A percentile compares a stretch with the other conserved stretches of the same genome.
Evolutionary conservation across 2,888 invertebrate species (phyloP).

Genomic region (Stenotaenia linearis): DNA sequence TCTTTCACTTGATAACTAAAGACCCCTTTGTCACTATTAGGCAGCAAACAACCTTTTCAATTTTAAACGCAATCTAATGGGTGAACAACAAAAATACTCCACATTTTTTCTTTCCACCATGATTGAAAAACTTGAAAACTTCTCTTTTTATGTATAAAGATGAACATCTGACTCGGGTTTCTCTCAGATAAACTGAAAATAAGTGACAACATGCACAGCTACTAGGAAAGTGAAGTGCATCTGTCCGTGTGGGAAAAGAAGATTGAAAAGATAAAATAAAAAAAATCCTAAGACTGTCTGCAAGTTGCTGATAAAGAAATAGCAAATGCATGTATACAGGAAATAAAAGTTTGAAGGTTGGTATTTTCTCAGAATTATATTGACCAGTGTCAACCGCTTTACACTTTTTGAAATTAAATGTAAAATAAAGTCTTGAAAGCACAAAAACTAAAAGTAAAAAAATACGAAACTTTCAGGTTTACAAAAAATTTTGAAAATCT

Average conservation of each 20-base stretch:
- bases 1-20: conserved; percentile 4
- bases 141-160: background rate
- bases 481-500: too few species aligned
- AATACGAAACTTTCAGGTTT: background rate
- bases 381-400: background rate
- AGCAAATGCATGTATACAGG: background rate
- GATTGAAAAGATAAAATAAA: conserved; percentile 14
- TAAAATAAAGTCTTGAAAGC: background rate
- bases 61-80: background rate
- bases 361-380: background rate
- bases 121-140: background rate
- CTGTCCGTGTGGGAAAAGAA: conserved; percentile 17
- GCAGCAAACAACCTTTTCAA: background rate
- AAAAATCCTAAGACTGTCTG: background rate
- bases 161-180: background rate
- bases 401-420: background rate
- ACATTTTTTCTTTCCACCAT: background rate
- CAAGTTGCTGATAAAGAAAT: conserved; percentile 17
- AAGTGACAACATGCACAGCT: conserved; percentile 7
- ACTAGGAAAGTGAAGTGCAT: conserved; percentile 12
- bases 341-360: background rate
- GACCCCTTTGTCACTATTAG: background rate
- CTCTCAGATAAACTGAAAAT: background rate
- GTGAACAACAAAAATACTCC: background rate
- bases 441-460: too few species aligned